Base-by-base conservation (phyloP, 2,797 vertebrate genomes). In the Rachycentron canadum region DNA sequence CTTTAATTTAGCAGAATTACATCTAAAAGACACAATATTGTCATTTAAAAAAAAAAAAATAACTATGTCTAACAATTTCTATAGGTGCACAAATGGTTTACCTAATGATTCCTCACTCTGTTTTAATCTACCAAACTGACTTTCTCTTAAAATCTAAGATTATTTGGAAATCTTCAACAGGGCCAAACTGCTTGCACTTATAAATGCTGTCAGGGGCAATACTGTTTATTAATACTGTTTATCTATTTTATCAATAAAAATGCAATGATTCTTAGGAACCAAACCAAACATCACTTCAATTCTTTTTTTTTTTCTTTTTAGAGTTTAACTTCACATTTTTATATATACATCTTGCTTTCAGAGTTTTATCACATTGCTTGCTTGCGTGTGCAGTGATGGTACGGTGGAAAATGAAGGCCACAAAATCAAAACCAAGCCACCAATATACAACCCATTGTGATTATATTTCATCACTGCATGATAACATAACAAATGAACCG, bases 401-500 rank as follows among this genome's bases (percentile, higher is more conserved):
- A 19, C 3, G 2, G 16, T 19, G 16, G 52, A n/a, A 60, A 25
- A 60, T 40, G n/a, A 17, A 26, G 7, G 28, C 43, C 21, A 7
- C 34, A 26, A 70, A 73, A 68, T n/a, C 28, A 71, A 23, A 81
- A 63, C 32, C 19, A 66, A 59, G 6, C 16, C 30, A 43, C 49
- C 25, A 28, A 28, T 75, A 23, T 67, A 40, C 23, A 80, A 36
- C 21, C 40, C 70, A 73, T 14, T 47, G 9, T 71, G 47, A 73
- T 76, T 60, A 49, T 76, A 70, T 74, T 76, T 47, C 26, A 40
- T 75, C 61, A 52, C 59, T 83, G 64, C 47, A 76, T 64, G 64
- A 80, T 82, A 63, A 81, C 53, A 73, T 83, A 73, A 78, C 50
- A 86, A 79, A 79, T 81, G 63, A 83, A 86, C 71, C 3, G 0